Evolutionary conservation across 2,797 vertebrate genomes (phyloP), one percentile per base, ranked within the genome.

Genomic region (Ibycter americanus): DNA sequence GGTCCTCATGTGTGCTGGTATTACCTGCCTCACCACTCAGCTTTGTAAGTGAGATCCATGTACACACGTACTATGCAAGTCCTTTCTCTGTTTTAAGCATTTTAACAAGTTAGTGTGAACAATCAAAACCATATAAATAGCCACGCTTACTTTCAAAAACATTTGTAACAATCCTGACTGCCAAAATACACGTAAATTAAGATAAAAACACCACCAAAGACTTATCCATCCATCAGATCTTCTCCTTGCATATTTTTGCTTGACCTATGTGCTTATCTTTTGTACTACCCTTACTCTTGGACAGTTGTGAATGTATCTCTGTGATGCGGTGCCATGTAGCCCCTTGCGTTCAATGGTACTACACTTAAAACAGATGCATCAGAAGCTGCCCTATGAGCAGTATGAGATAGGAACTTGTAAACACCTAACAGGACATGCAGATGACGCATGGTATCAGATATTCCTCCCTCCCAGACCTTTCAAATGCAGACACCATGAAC

Each of bases 381-480:
- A 93, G 49, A 27, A 79, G 2, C n/a, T 32, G 34, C n/a, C 19
- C 27, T 71, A 12, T 12, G 12, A 77, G n/a, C 26, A 54, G 31
- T 6, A 76, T 36, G 44, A 90, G 14, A 82, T 1, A 20, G n/a
- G 8, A 62, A 49, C 29, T 32, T 88, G 32, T 8, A 86, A 85
- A 88, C 29, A 21, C 0, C 0, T 16, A 65, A 55, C 12, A 29
- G 29, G 21, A 47, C 6, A 1, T 10, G 26, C 31, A 80, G n/a
- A 77, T 36, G 51, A 73, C 59, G 65, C 1, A 0, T 0, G 4
- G 17, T 42, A 29, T 76, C 66, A 76, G 77, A 44, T 25, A 55
- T 15, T 54, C 31, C 47, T 89, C 34, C 27, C 6, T 52, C 63
- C 32, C 51, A 42, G 32, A 51, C 26, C 55, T 22, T 81, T 58